phyloP scores from a whole-genome alignment of 2,113 vertebrate species.

The Malaclemys terrapin region DNA sequence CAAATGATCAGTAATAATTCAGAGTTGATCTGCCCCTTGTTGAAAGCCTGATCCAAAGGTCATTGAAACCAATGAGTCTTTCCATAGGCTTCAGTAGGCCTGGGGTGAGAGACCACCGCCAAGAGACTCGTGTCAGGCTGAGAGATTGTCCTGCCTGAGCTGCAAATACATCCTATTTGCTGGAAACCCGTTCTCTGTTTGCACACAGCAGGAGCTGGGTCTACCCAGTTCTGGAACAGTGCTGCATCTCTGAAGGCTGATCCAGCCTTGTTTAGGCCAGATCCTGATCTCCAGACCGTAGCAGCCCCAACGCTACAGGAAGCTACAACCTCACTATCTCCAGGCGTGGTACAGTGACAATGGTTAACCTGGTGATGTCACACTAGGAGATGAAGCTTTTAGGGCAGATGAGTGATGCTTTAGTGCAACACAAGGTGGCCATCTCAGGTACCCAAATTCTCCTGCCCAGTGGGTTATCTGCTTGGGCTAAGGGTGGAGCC shows the following conservation, averaged over 20 bases:
- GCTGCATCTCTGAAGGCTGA: background rate
- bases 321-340: background rate
- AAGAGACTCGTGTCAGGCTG: background rate
- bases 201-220: background rate
- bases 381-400: fast-evolving
- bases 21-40: background rate
- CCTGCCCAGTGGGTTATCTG: background rate
- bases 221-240: background rate
- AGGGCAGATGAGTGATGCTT: background rate
- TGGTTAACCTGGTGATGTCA: background rate
- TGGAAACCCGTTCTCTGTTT: background rate
- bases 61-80: background rate
- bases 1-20: background rate
- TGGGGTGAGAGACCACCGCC: background rate
- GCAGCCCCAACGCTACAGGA: background rate
- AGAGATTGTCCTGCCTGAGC: background rate
- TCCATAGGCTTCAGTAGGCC: background rate
- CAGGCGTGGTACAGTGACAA: background rate
- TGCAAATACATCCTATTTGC: background rate
- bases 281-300: background rate
- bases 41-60: background rate
- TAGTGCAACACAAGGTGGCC: background rate
- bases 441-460: background rate
- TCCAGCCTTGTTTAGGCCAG: background rate
- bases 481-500: background rate